Evolutionary conservation across 2,797 vertebrate species (phyloP).

Genomic region (Threskiornis aethiopicus): DNA sequence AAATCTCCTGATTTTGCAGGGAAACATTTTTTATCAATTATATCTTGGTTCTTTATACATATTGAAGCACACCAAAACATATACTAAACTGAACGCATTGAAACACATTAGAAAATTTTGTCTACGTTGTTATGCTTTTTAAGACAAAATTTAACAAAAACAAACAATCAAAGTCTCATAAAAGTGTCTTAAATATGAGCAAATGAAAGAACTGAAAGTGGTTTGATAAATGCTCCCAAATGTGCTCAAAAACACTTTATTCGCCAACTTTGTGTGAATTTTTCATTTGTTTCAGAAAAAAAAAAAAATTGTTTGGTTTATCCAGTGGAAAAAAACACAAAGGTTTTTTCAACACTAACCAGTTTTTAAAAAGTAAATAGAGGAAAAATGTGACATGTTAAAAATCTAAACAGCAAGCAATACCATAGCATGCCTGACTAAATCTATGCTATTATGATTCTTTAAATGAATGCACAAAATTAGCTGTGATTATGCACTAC

Average conservation of each 20-base stretch:
- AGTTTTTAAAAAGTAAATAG: neutral
- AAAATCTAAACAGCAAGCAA: neutral
- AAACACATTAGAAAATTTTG: slow-evolving; percentile 52
- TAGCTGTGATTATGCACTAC: neutral
- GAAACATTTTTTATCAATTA: neutral
- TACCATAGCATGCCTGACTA: neutral
- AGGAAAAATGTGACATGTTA: neutral
- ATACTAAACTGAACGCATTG: neutral
- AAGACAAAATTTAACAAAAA: neutral
- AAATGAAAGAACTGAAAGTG: neutral
- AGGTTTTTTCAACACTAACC: neutral
- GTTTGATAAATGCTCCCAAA: neutral
- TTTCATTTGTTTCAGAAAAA: neutral
- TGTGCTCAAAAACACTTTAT: neutral
- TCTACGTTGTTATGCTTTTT: slow-evolving; percentile 21
- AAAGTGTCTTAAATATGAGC: neutral
- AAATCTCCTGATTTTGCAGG: neutral
- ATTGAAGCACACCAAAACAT: neutral
- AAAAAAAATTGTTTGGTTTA: neutral
- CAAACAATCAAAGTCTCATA: neutral
- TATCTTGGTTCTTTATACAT: neutral
- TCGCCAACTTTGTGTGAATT: neutral
- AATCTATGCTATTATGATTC: neutral
- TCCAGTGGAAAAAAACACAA: neutral
- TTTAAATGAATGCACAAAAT: neutral